These are phyloP conservation scores for Plecturocebus donacophilus DNA, from an alignment of 2,113 vertebrate species.

Conservation along the genomic window DNA sequence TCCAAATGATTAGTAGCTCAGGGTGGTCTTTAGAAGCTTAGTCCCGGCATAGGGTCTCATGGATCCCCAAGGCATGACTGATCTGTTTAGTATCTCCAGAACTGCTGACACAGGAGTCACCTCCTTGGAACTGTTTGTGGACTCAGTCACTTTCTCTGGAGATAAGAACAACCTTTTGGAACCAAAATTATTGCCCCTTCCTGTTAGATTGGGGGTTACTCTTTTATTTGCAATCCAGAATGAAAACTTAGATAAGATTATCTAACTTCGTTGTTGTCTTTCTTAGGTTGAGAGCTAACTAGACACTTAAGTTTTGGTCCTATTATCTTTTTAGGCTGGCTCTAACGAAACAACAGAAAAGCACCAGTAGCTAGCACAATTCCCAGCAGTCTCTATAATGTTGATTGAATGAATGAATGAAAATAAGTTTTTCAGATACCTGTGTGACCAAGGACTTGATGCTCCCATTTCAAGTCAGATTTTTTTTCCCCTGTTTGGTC, in stretches of 20 bases:
- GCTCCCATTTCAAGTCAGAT: background rate
- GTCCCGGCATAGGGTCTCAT: background rate
- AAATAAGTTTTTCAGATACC: background rate
- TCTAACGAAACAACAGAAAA: background rate
- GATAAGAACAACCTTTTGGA: background rate
- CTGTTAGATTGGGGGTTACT: background rate
- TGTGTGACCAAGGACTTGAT: background rate
- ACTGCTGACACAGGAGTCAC: background rate
- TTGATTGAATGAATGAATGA: background rate
- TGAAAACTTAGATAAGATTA: background rate
- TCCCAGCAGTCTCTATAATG: background rate
- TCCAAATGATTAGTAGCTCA: background rate
- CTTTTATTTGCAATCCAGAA: slow-evolving; percentile 20
- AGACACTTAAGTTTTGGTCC: background rate
- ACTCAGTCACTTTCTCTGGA: background rate
- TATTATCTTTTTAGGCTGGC: background rate
- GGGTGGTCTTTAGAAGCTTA: background rate
- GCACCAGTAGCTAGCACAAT: background rate
- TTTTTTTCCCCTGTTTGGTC: slow-evolving; percentile 42
- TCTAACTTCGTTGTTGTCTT: background rate
- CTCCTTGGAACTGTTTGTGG: background rate
- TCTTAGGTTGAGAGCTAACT: background rate
- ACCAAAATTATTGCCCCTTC: background rate
- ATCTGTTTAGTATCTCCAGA: background rate
- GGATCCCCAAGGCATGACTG: too few species aligned